These are phyloP conservation scores for Pollimyrus isidori DNA, from an alignment of 2,113 vertebrate genomes.

Conservation along the genomic window DNA sequence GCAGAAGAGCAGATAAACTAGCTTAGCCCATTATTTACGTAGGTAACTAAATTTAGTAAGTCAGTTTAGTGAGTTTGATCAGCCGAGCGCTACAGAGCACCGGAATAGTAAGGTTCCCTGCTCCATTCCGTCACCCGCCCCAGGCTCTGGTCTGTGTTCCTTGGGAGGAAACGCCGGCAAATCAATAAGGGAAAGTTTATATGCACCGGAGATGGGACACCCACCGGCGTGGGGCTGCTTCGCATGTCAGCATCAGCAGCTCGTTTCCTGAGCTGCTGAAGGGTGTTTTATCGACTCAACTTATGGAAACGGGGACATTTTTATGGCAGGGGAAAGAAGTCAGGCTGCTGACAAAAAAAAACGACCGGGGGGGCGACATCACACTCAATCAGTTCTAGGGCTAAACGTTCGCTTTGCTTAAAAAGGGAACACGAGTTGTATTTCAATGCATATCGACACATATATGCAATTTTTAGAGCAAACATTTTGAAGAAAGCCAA, in stretches of 20 bases:
- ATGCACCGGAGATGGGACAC: constrained; percentile 44
- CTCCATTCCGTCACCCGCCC: background rate
- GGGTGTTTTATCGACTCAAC: constrained; percentile 56
- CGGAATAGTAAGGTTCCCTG: background rate
- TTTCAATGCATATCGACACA: background rate
- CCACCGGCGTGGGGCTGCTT: constrained; percentile 47
- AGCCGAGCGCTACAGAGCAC: background rate
- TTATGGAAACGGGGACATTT: constrained; percentile 38
- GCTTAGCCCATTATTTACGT: background rate
- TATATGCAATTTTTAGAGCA: background rate
- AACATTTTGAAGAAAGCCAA: background rate
- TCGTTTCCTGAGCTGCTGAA: constrained; percentile 50
- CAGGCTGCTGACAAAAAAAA: background rate
- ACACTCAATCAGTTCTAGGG: background rate
- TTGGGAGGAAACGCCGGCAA: constrained; percentile 2
- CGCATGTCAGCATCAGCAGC: constrained; percentile 54
- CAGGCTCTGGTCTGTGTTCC: constrained; percentile 26
- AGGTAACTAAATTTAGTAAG: too few relatives aligned
- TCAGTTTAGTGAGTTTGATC: background rate
- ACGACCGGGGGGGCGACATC: background rate
- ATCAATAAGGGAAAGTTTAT: constrained; percentile 38
- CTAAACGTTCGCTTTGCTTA: background rate
- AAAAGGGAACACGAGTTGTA: background rate
- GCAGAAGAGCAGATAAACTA: too few relatives aligned
- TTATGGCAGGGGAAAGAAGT: constrained; percentile 30